A percentile compares a stretch with the other conserved stretches of the same genome.
Conservation (phyloP, 2,888 invertebrate species). For the Amorpha juglandis region DNA sequence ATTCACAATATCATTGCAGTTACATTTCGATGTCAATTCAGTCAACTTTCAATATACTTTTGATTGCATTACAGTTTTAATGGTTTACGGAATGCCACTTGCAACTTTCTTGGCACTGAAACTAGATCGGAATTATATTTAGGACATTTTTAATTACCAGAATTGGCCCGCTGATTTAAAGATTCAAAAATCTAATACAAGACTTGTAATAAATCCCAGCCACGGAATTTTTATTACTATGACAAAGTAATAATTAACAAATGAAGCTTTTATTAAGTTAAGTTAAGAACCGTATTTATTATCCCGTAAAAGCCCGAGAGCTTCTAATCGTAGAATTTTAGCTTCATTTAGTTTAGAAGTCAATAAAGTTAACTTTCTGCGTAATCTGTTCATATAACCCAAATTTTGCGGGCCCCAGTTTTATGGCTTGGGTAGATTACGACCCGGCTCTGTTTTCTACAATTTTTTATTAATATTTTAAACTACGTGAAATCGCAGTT, state of each 20-base stretch:
- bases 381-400: constrained; percentile 10
- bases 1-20: no score
- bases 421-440: background rate
- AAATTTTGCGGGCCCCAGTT: constrained; percentile 7
- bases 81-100: no score
- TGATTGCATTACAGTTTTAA: no score
- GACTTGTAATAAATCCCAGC: background rate
- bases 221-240: background rate
- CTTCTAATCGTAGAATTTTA: constrained; percentile 18
- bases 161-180: no score
- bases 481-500: no score
- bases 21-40: no score
- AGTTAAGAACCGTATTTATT: constrained; percentile 24
- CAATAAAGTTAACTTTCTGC: constrained; percentile 23
- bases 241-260: constrained; percentile 14
- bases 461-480: background rate
- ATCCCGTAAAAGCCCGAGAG: constrained; percentile 17
- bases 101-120: no score
- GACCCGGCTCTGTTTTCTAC: background rate
- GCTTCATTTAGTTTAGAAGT: constrained; percentile 22
- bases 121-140: no score
- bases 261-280: constrained; percentile 23
- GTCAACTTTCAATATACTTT: no score
- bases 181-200: no score
- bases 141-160: no score